These are phyloP conservation scores for Arvicanthis niloticus DNA, from an alignment of 2,113 vertebrate species.

Conservation along the genomic window DNA sequence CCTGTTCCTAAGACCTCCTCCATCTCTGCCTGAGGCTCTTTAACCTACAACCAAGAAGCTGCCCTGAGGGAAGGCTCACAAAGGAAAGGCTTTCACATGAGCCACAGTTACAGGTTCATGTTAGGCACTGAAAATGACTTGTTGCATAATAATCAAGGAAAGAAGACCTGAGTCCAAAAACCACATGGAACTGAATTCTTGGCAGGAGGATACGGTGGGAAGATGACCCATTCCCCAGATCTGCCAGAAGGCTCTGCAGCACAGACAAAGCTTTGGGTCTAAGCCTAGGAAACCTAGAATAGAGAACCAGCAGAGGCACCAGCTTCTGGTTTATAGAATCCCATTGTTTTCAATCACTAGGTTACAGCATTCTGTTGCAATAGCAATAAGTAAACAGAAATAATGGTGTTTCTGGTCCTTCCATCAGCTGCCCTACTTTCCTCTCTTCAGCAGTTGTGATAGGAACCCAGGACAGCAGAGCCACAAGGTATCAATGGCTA, in stretches of 20 bases:
- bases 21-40: background rate
- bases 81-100: background rate
- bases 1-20: background rate
- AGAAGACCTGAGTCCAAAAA: background rate
- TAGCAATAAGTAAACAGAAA: background rate
- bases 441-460: background rate
- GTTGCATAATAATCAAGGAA: background rate
- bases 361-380: slow-evolving; percentile 15
- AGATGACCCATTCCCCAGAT: background rate
- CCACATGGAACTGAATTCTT: background rate
- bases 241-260: background rate
- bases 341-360: background rate
- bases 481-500: background rate
- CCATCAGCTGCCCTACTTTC: background rate
- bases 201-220: background rate
- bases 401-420: background rate
- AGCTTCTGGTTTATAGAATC: background rate
- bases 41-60: slow-evolving; percentile 9
- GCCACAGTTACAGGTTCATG: background rate
- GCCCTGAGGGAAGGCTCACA: background rate
- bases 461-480: background rate
- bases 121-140: background rate
- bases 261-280: background rate
- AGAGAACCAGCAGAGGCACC: background rate
- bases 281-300: background rate